Evolutionary conservation across 2,888 invertebrate genomes (phyloP), one percentile per base, ranked within the genome.

Genomic region (Hyppa rectilinea): DNA sequence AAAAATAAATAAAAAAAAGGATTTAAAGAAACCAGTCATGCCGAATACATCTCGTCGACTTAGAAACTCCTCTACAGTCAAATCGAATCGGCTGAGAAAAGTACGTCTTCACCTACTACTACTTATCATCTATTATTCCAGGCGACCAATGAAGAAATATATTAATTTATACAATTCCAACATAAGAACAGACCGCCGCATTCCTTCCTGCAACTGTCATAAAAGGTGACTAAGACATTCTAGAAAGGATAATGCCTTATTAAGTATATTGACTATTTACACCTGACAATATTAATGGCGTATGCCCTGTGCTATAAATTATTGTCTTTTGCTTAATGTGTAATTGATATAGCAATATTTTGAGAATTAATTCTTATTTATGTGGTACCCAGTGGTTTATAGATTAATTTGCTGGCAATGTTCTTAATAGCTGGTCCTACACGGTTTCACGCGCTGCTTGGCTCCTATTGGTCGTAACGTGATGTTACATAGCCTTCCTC

Each of bases 241-340:
- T 74, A 52, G 80, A 79, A 75, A 75, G 74, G 64, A 63, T 74
- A 74, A 75, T 74, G 80, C 75, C 75, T 49, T 75, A 80, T 74
- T 80, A 75, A 75, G 63, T 40, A 40, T 52, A 75, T 79, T 75
- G 47, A 34, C 75, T 64, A 56, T 58, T 26, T 68, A 75, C 36
- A 43, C 26, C 23, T 29, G 29, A 4, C 62, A 47, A 12, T 47
- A 43, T 58, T 40, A 69, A 71, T 49, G 47, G n/a, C 3, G 12
- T 10, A 40, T 34, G 53, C 36, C 36, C 50, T 31, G n/a, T 47
- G 52, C 60, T 29, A 55, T 73, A 73, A 78, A 74, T 59, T 9
- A 60, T 29, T 36, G 53, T 36, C 10, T 29, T 69, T 60, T 55
- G 47, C 36, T 49, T 36, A 55, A 40, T 47, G 23, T 56, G 78